Base-by-base conservation (phyloP, 2,888 invertebrate genomes). In the Nebria salina region DNA sequence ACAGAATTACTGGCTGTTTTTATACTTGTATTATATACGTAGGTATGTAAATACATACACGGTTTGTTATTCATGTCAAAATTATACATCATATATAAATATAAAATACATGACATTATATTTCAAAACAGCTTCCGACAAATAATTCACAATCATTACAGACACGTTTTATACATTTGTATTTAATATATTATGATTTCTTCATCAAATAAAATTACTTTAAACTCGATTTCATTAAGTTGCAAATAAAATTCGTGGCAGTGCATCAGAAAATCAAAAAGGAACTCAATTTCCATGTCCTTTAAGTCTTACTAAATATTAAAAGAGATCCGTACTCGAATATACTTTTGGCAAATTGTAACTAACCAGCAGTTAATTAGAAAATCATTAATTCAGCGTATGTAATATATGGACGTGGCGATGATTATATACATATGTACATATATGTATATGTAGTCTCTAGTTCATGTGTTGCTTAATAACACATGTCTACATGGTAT, bases 21-120 rank as follows among this genome's bases (percentile, higher is more conserved):
- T 66, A 74, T 65, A 79, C 25, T 68, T 73, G 72, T 73, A 15
- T n/a, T 26, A 42, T 66, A 66, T 73, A 7, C 66, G 13, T 70
- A 70, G 13, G 11, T 70, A 70, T 4, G 8, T 70, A 20, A 8
- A 66, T 20, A 15, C 70, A 9, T 34, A 70, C 34, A 54, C 54
- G 8, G 4, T 54, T 77, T 72, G 65, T 77, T 77, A 41, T 72
- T n/a, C 72, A 70, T 68, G 43, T 54, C 65, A 76, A 76, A 70
- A 43, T 76, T 75, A 65, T 26, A 34, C 76, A 34, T 34, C 34
- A 66, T 8, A 72, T 72, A 26, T 72, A 41, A 26, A 25, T 70
- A 25, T 25, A 70, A 26, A 8, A 70, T 25, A 25, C 13, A 11
- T 25, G 7, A 70, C 70, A 70, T 70, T 34, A 9, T 70, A 34